phyloP scores from a whole-genome alignment of 2,113 vertebrate species.

The Pelvicachromis taeniatus region DNA sequence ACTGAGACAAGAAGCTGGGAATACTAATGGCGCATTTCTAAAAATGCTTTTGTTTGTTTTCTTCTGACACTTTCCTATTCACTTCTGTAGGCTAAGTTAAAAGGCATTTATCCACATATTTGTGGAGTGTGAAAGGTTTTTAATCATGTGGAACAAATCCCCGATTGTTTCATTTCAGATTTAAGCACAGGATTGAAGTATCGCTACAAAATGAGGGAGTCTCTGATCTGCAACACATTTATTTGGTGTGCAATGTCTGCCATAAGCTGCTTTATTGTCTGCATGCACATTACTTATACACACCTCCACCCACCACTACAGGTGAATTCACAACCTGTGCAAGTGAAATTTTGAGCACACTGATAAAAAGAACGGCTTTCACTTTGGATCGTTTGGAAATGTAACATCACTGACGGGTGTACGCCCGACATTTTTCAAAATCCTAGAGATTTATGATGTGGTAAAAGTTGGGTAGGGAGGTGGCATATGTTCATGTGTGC shows the following conservation, averaged over 20 bases:
- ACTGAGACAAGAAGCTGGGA: not conserved
- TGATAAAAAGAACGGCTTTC: not conserved
- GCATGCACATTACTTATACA: not conserved
- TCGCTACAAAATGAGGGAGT: not conserved
- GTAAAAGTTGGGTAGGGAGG: not conserved
- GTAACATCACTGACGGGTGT: not conserved
- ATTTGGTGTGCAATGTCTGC: not conserved
- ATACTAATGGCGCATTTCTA: not conserved
- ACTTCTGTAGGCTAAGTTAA: not conserved
- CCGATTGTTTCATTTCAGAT: not conserved
- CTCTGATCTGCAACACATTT: not conserved
- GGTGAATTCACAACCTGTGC: not conserved
- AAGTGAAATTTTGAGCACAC: not conserved
- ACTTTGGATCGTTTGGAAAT: not conserved
- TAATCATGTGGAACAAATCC: not conserved
- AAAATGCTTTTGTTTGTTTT: not conserved
- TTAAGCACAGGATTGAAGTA: not conserved
- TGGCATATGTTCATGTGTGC: not conserved
- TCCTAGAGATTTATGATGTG: not conserved
- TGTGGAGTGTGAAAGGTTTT: not conserved
- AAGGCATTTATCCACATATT: not conserved
- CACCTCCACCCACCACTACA: not conserved
- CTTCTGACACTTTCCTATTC: not conserved
- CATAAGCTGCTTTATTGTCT: not conserved
- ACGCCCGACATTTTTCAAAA: not conserved